Evolutionary conservation across 2,797 vertebrate genomes (phyloP).

Genomic region (Ceryle rudis): DNA sequence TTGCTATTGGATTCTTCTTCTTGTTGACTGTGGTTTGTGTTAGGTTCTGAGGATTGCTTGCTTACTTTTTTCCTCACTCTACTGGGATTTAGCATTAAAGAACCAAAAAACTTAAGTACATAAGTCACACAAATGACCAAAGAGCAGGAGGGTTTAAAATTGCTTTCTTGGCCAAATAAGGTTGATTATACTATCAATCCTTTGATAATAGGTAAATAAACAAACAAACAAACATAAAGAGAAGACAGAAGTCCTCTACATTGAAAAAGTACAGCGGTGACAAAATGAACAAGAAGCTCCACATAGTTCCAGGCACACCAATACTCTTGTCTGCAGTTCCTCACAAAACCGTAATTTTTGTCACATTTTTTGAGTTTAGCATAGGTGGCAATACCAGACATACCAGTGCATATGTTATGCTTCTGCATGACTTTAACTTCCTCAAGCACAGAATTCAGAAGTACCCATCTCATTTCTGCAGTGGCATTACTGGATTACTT

Average conservation of each 20-base stretch:
- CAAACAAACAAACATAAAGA: neutral
- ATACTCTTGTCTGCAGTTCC: neutral
- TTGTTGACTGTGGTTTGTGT: slow-evolving; percentile 23
- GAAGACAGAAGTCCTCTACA: neutral
- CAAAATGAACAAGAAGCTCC: neutral
- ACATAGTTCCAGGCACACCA: neutral
- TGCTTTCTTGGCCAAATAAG: neutral
- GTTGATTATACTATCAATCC: neutral
- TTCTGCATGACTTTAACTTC: neutral
- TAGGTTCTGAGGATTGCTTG: neutral
- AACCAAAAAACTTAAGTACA: neutral
- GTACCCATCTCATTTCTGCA: neutral
- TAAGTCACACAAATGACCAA: neutral
- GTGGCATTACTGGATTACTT: neutral
- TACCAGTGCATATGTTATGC: neutral
- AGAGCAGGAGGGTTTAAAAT: neutral
- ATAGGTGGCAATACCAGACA: neutral
- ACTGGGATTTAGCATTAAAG: neutral
- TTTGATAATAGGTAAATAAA: neutral
- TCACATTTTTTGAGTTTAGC: neutral
- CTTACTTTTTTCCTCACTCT: neutral
- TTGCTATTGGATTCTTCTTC: slow-evolving; percentile 31
- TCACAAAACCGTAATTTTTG: neutral
- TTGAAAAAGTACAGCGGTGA: neutral
- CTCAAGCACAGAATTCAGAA: neutral